Evolutionary conservation across 2,113 vertebrate genomes (phyloP).

Genomic region (Oceanodroma tethys): DNA sequence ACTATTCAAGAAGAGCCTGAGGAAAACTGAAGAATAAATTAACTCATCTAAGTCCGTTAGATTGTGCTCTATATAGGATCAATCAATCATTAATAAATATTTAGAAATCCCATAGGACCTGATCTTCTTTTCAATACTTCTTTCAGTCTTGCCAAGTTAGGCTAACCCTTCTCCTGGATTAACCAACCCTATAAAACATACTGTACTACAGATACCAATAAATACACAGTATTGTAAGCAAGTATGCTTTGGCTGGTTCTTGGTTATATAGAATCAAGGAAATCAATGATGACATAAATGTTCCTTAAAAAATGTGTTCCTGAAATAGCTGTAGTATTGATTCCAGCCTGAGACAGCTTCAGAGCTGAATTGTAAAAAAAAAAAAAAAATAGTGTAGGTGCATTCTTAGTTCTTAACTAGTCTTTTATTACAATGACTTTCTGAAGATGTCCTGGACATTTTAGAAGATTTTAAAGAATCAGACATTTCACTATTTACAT

Average conservation of each 20-base stretch:
- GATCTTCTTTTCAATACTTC: background rate
- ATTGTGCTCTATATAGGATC: background rate
- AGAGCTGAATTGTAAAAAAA: background rate
- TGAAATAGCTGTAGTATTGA: conserved; percentile 8
- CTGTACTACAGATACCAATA: background rate
- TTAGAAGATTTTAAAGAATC: background rate
- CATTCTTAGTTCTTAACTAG: background rate
- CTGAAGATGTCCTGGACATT: background rate
- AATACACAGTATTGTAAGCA: background rate
- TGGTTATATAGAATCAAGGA: background rate
- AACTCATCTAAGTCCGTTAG: background rate
- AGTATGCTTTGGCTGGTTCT: background rate
- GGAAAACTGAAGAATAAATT: background rate
- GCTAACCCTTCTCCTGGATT: background rate
- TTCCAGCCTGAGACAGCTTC: background rate
- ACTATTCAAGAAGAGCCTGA: background rate
- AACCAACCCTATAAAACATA: background rate
- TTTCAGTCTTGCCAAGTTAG: background rate
- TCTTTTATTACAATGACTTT: background rate
- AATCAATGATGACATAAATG: conserved; percentile 13
- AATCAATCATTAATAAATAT: background rate
- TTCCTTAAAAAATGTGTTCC: background rate
- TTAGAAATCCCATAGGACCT: background rate
- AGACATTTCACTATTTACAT: background rate
- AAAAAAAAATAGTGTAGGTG: background rate